Evolutionary conservation across 2,888 invertebrate species (phyloP).

Genomic region (Dione vanillae): DNA sequence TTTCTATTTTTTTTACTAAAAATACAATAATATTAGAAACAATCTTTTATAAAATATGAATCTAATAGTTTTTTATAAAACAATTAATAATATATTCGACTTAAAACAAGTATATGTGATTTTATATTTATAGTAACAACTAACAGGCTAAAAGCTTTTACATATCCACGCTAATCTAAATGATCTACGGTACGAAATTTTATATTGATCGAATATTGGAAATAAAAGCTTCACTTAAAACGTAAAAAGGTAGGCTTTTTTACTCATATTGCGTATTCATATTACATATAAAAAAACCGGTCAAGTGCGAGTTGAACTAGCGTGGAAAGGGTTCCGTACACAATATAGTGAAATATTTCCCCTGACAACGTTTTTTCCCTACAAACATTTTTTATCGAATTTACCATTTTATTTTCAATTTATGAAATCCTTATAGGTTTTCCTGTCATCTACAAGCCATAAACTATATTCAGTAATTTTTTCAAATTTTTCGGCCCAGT

Average conservation of each 20-base stretch:
- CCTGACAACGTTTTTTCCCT: too few species aligned
- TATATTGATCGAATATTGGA: background rate
- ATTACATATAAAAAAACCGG: too few species aligned
- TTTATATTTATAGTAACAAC: slow-evolving; percentile 2
- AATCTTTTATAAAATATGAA: background rate
- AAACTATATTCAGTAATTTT: too few species aligned
- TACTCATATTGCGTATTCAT: background rate
- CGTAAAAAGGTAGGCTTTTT: background rate
- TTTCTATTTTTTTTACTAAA: too few species aligned
- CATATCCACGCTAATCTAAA: background rate
- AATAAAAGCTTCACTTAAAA: background rate
- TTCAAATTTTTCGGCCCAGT: too few species aligned
- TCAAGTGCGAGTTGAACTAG: too few species aligned
- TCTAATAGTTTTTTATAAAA: background rate
- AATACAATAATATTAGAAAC: background rate
- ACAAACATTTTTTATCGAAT: too few species aligned
- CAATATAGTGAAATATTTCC: too few species aligned
- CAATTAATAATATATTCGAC: background rate
- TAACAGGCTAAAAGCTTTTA: slow-evolving; percentile 14
- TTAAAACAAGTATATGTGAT: background rate
- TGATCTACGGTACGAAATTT: background rate
- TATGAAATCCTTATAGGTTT: too few species aligned
- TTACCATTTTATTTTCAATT: too few species aligned
- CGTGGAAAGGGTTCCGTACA: too few species aligned
- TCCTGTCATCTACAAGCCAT: too few species aligned